Percentiles rank a stretch among this genome's conserved stretches.
These are phyloP conservation scores for Papilio glaucus DNA, from an alignment of 1,140 invertebrate species.

Conservation along the genomic window DNA sequence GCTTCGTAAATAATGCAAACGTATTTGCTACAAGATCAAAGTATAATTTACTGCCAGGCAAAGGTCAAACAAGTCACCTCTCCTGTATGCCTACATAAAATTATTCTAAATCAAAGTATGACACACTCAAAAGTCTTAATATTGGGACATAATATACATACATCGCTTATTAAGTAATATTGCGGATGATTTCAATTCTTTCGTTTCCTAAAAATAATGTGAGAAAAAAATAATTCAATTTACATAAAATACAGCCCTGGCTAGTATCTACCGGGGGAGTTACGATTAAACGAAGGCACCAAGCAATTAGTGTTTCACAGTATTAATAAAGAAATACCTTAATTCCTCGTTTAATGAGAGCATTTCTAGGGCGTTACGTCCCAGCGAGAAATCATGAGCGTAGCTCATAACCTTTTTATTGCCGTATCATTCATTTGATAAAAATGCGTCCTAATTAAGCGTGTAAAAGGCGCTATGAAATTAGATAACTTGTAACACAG, in stretches of 20 bases:
- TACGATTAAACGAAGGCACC: constrained; percentile 64
- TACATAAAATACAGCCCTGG: constrained; percentile 51
- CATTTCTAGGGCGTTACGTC: constrained; percentile 57
- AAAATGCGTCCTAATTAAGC: constrained; percentile 29
- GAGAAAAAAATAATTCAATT: not conserved
- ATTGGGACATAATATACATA: not conserved
- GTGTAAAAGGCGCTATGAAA: constrained; percentile 23
- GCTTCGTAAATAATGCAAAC: constrained; percentile 34
- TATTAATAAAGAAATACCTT: constrained; percentile 72
- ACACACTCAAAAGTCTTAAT: not conserved
- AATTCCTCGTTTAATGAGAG: constrained; percentile 63
- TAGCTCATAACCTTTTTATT: constrained; percentile 50
- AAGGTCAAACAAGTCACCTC: constrained; percentile 26
- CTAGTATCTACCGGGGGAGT: constrained; percentile 49
- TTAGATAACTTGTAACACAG: constrained; percentile 19
- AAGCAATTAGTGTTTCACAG: constrained; percentile 67
- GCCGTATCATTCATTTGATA: constrained; percentile 37
- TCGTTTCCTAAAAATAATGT: too few relatives aligned
- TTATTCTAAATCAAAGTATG: not conserved
- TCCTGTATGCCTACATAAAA: constrained; percentile 1
- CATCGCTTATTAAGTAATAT: not conserved
- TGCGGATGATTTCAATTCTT: too few relatives aligned
- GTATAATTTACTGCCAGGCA: constrained; percentile 29
- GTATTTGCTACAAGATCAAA: constrained; percentile 36
- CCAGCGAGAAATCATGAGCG: constrained; percentile 55